Base-by-base conservation (phyloP, 2,888 invertebrate species). In the Eudemis profundana region DNA sequence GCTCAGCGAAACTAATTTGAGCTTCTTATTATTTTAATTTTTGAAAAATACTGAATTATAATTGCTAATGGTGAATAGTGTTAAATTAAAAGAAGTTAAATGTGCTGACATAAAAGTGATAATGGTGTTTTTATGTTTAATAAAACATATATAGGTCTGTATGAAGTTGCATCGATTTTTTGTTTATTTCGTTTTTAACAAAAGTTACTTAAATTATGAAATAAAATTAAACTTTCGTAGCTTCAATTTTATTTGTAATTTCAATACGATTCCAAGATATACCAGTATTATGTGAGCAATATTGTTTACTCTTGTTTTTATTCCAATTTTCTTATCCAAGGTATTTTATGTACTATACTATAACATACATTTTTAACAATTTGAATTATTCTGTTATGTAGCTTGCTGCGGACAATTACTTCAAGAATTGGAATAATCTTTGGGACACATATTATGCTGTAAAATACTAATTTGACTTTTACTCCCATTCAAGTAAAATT, bases 101-200 rank as follows among this genome's bases (percentile, higher is more conserved):
- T 63, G 59, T 69, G 67, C 36, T 67, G 63, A 68, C 59, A 70
- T 14, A 60, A 67, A 64, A 67, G 61, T 63, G 63, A 72, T 62
- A 62, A 86, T 83, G 82, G 73, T 79, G 78, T 78, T 78, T 82
- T 73, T 76, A 74, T 70, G 69, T 73, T 68, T 70, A 73, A 77
- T 76, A 75, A 82, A 75, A 70, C 73, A 72, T 51, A 79, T 75
- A 78, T 78, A 82, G 82, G 83, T 83, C 71, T 73, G 81, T 81
- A 75, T 68, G 44, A 59, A 67, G 68, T 67, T 69, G 61, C 74
- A 81, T 82, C 77, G 80, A 82, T 81, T 78, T 81, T 82, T 75
- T 69, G 67, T 71, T 71, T 71, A 54, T 62, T 61, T 70, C 61
- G 40, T 46, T 56, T 60, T 61, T 47, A 57, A 33, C n/a, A 12